Base-by-base conservation (phyloP, 1,140 invertebrate genomes). In the Spodoptera frugiperda region DNA sequence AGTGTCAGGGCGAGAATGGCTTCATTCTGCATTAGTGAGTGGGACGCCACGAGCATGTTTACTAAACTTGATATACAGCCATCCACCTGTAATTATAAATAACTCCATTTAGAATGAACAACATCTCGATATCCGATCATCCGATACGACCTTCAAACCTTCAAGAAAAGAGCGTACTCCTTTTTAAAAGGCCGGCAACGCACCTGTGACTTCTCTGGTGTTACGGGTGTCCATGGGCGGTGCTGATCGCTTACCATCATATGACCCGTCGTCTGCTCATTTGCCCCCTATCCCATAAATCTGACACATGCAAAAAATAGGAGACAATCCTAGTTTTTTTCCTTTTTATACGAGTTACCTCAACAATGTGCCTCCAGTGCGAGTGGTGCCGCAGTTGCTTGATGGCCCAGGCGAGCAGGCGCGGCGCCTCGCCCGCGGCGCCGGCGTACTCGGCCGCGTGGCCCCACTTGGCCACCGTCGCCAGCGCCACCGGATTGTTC, bases 21-120 rank as follows among this genome's bases (percentile, higher is more conserved):
- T 93, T 98, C 98, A 88, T 97, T 98, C 88, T 98, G 97, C 98
- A 98, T 98, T 0, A 98, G 95, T 11, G 96, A 91, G 92, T 98
- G 97, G 81, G 97, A 96, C 4, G 97, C 97, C 0, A 95, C 95
- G 72, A 97, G 94, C 98, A 98, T 98, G 87, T 95, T 95, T 6
- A 98, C 96, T 76, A 98, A 93, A 79, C 96, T 96, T 39, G 95
- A 95, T 17, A 98, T 91, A 55, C 96, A 97, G 71, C 96, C 96
- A 46, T 96, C 94, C 44, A 96, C 95, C 78, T 97, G 93, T 14
- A 98, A 89, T 15, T 4, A 21, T 3, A 39, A 39, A 6, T 5
- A 4, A 17, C 1, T 15, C 8, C 8, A 25, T n/a, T 30, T 14
- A 57, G 33, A 39, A 39, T 39, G 0, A 25, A 3, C 1, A 25